Base-by-base conservation (phyloP, 2,113 vertebrate species). In the Arothron firmamentum region DNA sequence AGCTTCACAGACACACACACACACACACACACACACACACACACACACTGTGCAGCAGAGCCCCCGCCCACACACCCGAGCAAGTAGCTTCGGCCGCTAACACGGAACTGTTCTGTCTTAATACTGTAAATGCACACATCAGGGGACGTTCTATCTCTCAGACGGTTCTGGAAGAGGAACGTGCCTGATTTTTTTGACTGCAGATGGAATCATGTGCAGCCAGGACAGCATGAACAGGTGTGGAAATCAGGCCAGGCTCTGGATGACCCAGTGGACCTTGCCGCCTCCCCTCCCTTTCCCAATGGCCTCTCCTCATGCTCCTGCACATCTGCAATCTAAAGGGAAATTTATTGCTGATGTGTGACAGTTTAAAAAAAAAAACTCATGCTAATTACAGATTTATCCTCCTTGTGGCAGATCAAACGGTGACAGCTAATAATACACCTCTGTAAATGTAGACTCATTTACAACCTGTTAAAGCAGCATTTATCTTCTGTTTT, bases 111-210 rank as follows among this genome's bases (percentile, higher is more conserved):
- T 63, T 50, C 51, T 78, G 71, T 81, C 88, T 81, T 78, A 38
- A 38, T 38, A n/a, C n/a, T n/a, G n/a, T n/a, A 83, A 87, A 86
- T 87, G 84, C 78, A 79, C 72, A 61, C 72, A 46, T 62, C 68
- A 52, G 72, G 56, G 68, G 48, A 48, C 74, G 74, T 62, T 52
- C 64, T 67, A 47, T 74, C 71, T 61, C 46, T 75, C 75, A 77
- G 46, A 50, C 63, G 48, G 57, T 34, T 70, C 43, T 10, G 53
- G 62, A 72, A 54, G 46, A 49, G 64, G 65, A 67, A 56, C 63
- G 59, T 49, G 49, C 61, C 74, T 62, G 45, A 66, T 68, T 66
- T 69, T 49, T 45, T 78, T 18, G 13, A 55, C 57, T 59, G 52
- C 69, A 77, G 59, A 4, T 16, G 25, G 56, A 68, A 69, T 58